Base-by-base conservation (phyloP, 2,888 invertebrate genomes). In the Yponomeuta plumbellus region DNA sequence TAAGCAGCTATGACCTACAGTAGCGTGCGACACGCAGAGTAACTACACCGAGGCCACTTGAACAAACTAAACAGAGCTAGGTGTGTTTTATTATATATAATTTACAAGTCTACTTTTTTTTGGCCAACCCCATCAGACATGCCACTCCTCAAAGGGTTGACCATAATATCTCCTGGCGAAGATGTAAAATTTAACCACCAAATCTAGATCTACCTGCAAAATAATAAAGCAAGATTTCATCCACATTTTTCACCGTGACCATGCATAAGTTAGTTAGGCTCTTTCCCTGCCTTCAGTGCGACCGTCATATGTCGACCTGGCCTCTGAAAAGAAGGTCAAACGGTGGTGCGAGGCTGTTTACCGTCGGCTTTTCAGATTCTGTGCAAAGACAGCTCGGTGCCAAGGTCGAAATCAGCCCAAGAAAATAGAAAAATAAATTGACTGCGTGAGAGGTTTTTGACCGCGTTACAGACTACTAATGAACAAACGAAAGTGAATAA, bases 401-500 rank as follows among this genome's bases (percentile, higher is more conserved):
- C 63, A 63, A 63, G 63, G 63, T 63, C 22, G 40, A 8, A 44
- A 22, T 20, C 21, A 39, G 34, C 76, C 74, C 17, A 17, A 52
- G 17, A 52, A 52, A 52, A 52, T 52, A 17, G 44, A 52, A 13
- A 52, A 44, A 44, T 11, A 44, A 3, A 44, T 13, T 44, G 44
- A 13, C 44, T 44, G 13, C 44, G 13, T 1, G 44, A 44, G 44
- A 44, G 44, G 44, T 44, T 13, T 10, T 44, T 44, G 44, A 44
- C 44, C 13, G 44, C 13, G 2, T 44, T 13, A 13, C 13, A 13
- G 13, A 10, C 44, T 13, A 10, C 5, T 26, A 44, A 44, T 44
- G 44, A 44, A 44, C 44, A 13, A 26, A 26, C 3, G n/a, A n/a
- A n/a, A n/a, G n/a, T n/a, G n/a, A n/a, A n/a, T n/a, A n/a, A n/a